These are phyloP conservation scores for Prunella strophiata DNA, from an alignment of 2,797 vertebrate species.

Conservation along the genomic window DNA sequence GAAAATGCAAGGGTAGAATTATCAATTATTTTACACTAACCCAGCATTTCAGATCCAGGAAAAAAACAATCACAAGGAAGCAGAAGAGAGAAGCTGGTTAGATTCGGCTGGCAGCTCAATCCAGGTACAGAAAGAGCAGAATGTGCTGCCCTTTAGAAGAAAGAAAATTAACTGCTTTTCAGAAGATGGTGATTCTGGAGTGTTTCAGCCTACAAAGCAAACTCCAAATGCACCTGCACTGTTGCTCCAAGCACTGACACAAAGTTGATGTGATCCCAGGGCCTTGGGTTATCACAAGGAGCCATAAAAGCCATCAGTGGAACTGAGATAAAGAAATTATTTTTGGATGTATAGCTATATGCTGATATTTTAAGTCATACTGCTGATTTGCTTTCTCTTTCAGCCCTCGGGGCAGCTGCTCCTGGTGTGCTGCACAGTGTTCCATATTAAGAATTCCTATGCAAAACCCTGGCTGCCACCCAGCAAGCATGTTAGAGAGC, in stretches of 20 bases:
- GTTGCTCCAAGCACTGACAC: background rate
- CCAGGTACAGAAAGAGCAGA: background rate
- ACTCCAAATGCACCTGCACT: background rate
- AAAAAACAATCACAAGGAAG: conserved; percentile 34
- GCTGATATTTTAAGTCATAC: background rate
- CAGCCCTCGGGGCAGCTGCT: conserved; percentile 27
- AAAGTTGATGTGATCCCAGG: background rate
- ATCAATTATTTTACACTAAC: conserved; percentile 68
- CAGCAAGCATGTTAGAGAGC: background rate
- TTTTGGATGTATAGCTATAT: background rate
- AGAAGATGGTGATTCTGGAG: background rate
- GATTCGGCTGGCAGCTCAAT: background rate
- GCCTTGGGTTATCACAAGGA: background rate
- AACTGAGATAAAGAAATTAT: background rate
- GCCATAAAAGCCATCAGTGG: background rate
- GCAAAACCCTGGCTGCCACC: conserved; percentile 20
- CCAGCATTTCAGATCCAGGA: conserved; percentile 46
- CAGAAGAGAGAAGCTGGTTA: conserved; percentile 7
- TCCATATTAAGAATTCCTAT: conserved; percentile 34
- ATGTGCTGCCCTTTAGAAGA: background rate
- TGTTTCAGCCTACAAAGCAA: background rate
- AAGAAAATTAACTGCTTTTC: background rate
- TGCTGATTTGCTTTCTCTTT: conserved; percentile 12
- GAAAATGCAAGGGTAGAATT: conserved; percentile 71
- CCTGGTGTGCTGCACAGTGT: background rate